Evolutionary conservation across 2,113 vertebrate species (phyloP), one percentile per base, ranked within the genome.

Genomic region (Entelurus aequoreus): DNA sequence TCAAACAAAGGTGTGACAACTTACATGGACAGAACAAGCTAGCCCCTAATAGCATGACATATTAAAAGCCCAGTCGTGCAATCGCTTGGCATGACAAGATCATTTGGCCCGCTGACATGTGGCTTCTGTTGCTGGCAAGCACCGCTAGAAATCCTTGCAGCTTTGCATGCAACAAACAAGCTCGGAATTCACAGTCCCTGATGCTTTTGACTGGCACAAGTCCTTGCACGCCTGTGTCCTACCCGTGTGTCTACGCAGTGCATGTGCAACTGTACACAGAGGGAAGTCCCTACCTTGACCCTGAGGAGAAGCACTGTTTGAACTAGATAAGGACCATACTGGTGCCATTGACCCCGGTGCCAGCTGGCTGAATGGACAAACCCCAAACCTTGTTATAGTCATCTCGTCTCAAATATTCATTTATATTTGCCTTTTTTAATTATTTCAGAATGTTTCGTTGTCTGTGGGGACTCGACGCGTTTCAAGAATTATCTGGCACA

Each of bases 271-370:
- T 71, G 69, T 53, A 36, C 52, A 68, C 62, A 54, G 47, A 9
- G 21, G 36, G 40, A 19, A 56, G 63, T 48, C 2, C 48, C 61
- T 57, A 6, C 53, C 14, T 58, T 62, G 60, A 72, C 58, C 65
- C 62, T 35, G n/a, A 61, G n/a, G 36, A 56, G 8, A 55, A 11
- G 37, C 8, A 1, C 37, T 65, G 62, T 75, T 67, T 56, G 57
- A 46, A 40, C 49, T 59, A 69, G 75, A 76, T 76, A 84, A 69
- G 63, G 1, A 6, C 15, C 63, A 12, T 15, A 7, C 19, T 19
- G 55, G 59, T 49, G 64, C 49, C 59, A 66, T 57, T 76, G 70
- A 68, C 62, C 67, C 65, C 44, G 10, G 60, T 64, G 59, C 7
- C 40, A 0, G 65, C 37, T 56, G 66, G 36, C 9, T 52, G 38